These are phyloP conservation scores for Colletes gigas DNA, from an alignment of 1,140 invertebrate species.

Conservation along the genomic window DNA sequence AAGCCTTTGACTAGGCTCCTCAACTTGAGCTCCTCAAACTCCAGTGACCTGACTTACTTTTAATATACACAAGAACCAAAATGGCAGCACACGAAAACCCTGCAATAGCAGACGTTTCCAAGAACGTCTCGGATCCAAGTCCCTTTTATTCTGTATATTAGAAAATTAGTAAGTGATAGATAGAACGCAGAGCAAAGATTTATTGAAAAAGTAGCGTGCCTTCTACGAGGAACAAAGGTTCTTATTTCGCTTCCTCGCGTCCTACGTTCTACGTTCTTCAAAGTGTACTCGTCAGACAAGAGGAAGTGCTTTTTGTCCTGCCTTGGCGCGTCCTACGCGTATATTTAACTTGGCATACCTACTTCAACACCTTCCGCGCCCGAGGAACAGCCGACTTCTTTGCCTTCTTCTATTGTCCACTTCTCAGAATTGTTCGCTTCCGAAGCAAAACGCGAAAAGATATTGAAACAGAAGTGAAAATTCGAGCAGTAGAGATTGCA, in stretches of 20 bases:
- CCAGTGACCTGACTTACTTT: too few relatives aligned
- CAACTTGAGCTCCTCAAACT: too few relatives aligned
- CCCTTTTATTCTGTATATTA: too few relatives aligned
- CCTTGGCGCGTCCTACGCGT: conserved; percentile 58
- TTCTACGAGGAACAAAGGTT: conserved; percentile 39
- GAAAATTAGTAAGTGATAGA: too few relatives aligned
- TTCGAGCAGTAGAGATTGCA: background rate
- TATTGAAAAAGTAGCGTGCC: conserved; percentile 13
- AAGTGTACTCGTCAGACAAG: conserved; percentile 56
- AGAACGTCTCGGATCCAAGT: too few relatives aligned
- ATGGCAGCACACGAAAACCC: too few relatives aligned
- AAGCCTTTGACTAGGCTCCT: too few relatives aligned
- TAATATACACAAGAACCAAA: too few relatives aligned
- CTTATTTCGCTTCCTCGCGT: conserved; percentile 40
- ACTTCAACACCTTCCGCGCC: conserved; percentile 61
- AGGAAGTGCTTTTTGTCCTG: conserved; percentile 62
- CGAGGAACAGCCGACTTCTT: conserved; percentile 36
- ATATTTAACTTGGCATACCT: conserved; percentile 66
- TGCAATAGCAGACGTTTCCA: too few relatives aligned
- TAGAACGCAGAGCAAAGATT: background rate
- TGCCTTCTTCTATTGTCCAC: conserved; percentile 33
- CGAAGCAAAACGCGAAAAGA: background rate
- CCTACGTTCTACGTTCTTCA: conserved; percentile 53
- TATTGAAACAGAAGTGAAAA: too few relatives aligned
- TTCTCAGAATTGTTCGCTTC: conserved; percentile 1